These are phyloP conservation scores for Entomobrya multifasciata DNA, from an alignment of 2,888 invertebrate genomes.

Conservation along the genomic window DNA sequence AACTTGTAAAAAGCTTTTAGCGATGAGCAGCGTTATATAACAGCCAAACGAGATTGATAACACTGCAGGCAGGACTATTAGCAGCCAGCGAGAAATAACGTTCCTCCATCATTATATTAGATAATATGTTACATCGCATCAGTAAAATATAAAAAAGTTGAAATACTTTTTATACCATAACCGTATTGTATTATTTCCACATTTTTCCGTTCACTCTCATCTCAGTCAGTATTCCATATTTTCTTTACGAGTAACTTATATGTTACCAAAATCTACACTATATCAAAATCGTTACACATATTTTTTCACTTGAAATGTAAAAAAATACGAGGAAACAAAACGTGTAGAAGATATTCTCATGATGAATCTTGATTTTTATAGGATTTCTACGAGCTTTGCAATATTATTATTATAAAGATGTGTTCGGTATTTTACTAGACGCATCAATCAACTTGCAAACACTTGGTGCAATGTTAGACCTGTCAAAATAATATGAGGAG, in stretches of 20 bases:
- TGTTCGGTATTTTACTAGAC: conserved; percentile 21
- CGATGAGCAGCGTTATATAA: conserved; percentile 5
- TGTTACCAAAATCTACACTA: too few relatives aligned
- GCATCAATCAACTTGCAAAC: conserved; percentile 44
- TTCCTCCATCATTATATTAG: background rate
- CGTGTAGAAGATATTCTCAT: background rate
- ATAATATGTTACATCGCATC: too few relatives aligned
- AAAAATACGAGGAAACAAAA: background rate
- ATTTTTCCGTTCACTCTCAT: background rate
- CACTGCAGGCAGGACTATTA: conserved; percentile 31
- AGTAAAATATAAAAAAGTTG: background rate
- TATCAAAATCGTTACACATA: background rate
- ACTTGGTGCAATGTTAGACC: background rate
- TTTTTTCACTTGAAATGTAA: conserved; percentile 10
- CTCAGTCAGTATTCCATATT: conserved; percentile 9
- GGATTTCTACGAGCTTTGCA: background rate
- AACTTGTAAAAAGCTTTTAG: conserved; percentile 47
- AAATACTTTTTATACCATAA: conserved; percentile 2
- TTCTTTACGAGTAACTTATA: background rate
- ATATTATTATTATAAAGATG: conserved; percentile 3
- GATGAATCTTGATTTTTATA: conserved; percentile 17
- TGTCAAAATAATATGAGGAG: background rate
- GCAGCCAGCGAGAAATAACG: too few relatives aligned
- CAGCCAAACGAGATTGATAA: conserved; percentile 41
- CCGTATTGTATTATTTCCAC: background rate